phyloP scores from a whole-genome alignment of 2,888 invertebrate genomes.

The Noctua pronuba region DNA sequence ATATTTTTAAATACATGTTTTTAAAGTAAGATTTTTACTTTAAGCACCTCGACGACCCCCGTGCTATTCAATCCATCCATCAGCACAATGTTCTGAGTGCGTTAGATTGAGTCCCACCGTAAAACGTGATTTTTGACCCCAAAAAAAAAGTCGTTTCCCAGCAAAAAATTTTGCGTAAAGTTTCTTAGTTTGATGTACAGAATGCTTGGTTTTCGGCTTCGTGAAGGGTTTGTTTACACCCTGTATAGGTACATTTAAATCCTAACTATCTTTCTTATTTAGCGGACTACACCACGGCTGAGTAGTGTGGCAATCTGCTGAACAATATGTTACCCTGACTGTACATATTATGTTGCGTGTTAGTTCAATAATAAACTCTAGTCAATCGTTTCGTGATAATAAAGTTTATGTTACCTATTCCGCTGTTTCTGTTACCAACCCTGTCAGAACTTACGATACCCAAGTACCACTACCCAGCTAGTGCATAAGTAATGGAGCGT shows the following conservation, averaged over 20 bases:
- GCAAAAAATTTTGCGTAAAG: too few relatives aligned
- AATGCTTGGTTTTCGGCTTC: too few relatives aligned
- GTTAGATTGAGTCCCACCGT: too few relatives aligned
- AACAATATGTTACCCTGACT: conserved; percentile 1
- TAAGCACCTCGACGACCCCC: too few relatives aligned
- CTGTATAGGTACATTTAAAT: not conserved
- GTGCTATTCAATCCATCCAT: too few relatives aligned
- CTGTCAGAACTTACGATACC: not conserved
- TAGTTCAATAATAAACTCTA: conserved; percentile 28
- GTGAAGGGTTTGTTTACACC: too few relatives aligned
- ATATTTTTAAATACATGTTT: too few relatives aligned
- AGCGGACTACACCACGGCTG: not conserved
- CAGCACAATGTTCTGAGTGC: too few relatives aligned
- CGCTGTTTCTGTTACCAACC: not conserved
- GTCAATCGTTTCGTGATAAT: conserved; percentile 58
- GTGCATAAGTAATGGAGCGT: not conserved
- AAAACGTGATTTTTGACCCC: too few relatives aligned
- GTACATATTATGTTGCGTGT: conserved; percentile 25
- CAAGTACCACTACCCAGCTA: not conserved
- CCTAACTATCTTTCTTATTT: not conserved
- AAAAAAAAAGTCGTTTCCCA: too few relatives aligned
- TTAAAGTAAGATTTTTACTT: too few relatives aligned
- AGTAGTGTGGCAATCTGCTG: not conserved
- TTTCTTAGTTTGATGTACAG: too few relatives aligned
- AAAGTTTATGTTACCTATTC: conserved; percentile 60